Evolutionary conservation across 2,888 invertebrate species (phyloP).

Genomic region (Serripes groenlandicus): DNA sequence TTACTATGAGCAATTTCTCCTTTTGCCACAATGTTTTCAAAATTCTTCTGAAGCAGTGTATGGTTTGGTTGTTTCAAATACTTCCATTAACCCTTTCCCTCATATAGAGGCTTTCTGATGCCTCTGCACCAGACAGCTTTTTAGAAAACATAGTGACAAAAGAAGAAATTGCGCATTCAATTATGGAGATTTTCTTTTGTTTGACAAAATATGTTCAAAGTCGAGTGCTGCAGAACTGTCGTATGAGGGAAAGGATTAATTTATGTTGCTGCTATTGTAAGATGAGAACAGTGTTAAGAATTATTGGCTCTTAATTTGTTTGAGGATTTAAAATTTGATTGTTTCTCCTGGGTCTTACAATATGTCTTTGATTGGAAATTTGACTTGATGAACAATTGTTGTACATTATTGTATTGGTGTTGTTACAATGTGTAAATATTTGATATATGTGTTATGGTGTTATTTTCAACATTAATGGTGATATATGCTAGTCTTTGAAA

Average conservation of each 20-base stretch:
- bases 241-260: neutral
- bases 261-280: neutral
- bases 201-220: neutral
- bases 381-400: no score
- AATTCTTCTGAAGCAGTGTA: neutral
- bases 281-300: neutral
- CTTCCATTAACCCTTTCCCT: neutral
- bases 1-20: neutral
- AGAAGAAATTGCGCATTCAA: conserved; percentile 6
- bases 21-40: conserved; percentile 9
- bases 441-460: no score
- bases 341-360: no score
- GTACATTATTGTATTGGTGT: neutral
- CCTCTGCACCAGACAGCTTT: neutral
- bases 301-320: neutral
- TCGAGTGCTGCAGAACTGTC: neutral
- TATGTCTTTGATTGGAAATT: no score
- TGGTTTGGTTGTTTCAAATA: neutral
- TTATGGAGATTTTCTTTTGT: neutral
- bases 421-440: neutral
- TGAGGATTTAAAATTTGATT: neutral
- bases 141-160: conserved; percentile 1
- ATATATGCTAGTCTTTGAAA: neutral
- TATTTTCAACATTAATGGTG: neutral
- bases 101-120: neutral